phyloP scores from a whole-genome alignment of 92 coral and sea anemone species.

The Epizoanthus illoricatus region DNA sequence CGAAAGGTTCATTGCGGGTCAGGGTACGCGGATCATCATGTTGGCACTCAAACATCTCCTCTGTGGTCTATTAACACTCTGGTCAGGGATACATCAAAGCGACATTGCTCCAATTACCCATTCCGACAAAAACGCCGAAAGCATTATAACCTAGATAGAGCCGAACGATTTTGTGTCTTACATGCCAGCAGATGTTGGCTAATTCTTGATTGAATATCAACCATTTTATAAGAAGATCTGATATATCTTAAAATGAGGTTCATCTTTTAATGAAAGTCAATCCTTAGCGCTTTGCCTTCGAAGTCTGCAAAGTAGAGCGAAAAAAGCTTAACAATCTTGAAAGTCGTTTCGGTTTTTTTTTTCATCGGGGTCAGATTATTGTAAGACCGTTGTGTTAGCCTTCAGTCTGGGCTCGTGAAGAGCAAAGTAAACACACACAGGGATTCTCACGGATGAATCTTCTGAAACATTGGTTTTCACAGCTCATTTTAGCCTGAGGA shows the following conservation, averaged over 20 bases:
- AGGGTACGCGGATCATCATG: background rate
- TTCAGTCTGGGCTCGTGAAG: background rate
- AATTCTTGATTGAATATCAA: background rate
- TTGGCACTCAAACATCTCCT: constrained; percentile 9
- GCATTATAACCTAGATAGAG: background rate
- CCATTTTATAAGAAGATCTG: background rate
- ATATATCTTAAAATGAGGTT: background rate
- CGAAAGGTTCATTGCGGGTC: background rate
- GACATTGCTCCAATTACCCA: background rate
- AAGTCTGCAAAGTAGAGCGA: background rate
- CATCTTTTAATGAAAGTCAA: background rate
- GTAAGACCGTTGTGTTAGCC: background rate
- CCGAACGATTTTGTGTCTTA: background rate
- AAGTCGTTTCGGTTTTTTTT: constrained; percentile 20
- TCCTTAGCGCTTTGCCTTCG: background rate
- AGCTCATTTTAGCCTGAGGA: constrained; percentile 59
- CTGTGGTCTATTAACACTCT: constrained; percentile 19
- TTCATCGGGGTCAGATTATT: background rate
- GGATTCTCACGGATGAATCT: background rate
- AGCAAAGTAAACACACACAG: background rate
- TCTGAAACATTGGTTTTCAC: constrained; percentile 29
- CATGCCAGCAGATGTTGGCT: background rate
- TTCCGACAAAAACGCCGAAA: constrained; percentile 38
- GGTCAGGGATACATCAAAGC: background rate
- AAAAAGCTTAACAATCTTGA: constrained; percentile 17